Base-by-base conservation (phyloP, 1,140 invertebrate genomes). In the Acromyrmex echinatior region DNA sequence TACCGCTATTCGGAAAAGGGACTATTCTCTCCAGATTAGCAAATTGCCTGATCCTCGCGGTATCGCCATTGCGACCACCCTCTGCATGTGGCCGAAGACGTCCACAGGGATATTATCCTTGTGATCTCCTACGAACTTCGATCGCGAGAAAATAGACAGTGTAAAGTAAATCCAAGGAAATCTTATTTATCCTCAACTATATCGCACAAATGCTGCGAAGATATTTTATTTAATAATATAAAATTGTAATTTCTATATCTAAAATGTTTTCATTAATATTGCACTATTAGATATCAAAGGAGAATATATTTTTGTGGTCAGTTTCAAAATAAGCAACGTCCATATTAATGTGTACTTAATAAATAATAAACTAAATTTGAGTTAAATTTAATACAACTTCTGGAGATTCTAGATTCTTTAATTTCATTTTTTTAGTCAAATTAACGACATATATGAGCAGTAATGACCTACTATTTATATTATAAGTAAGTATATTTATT, bases 21-120 rank as follows among this genome's bases (percentile, higher is more conserved):
- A 84, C 70, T 35, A 95, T 95, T 95, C 95, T 94, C 92, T 93
- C 93, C 89, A 93, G 93, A 93, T 95, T 95, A 93, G 94, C 94
- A 91, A 94, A 94, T 95, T 94, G 92, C 88, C 92, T 82, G 89
- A 88, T 76, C 91, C 79, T 87, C 81, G 58, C 56, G 74, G 86
- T 90, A 86, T 89, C 79, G 87, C 92, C 93, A 86, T 89, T 79
- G 80, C 31, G 80, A 73, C 89, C 77, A 88, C 86, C 60, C 81
- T 87, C 89, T 82, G 31, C 31, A 31, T 31, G 79, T 88, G 88
- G 87, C 66, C 89, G 71, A 77, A 86, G 86, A 74, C 86, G 87
- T 94, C 89, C 94, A 45, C 25, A 91, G 91, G 92, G 90, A 91
- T 92, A 92, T 94, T 94, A 95, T 93, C 92, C 82, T 66, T 51